Evolutionary conservation across 1,140 invertebrate species (phyloP).

Genomic region (Cylas formicarius): DNA sequence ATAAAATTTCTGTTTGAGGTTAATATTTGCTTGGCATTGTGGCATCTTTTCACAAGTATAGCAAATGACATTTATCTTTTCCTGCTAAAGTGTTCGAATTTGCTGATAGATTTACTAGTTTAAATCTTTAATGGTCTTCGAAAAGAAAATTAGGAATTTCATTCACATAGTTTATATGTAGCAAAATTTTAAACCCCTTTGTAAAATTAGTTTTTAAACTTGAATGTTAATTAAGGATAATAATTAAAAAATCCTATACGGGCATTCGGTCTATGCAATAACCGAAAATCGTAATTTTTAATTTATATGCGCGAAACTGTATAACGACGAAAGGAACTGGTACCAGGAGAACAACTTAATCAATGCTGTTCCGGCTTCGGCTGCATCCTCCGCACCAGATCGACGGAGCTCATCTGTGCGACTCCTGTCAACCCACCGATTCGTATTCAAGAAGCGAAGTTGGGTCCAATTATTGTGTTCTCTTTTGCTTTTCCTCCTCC

Average conservation of each 20-base stretch:
- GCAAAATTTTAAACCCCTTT: too few species aligned
- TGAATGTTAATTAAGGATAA: too few species aligned
- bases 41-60: too few species aligned
- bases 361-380: constrained; percentile 21
- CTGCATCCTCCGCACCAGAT: constrained; percentile 17
- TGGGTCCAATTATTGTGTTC: constrained; percentile 34
- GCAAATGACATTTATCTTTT: too few species aligned
- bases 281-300: not conserved
- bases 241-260: not conserved
- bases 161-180: too few species aligned
- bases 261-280: not conserved
- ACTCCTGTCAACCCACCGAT: constrained; percentile 29
- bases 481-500: constrained; percentile 16
- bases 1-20: too few species aligned
- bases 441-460: constrained; percentile 33
- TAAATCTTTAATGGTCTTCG: too few species aligned
- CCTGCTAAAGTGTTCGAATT: too few species aligned
- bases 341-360: constrained; percentile 22
- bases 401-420: constrained; percentile 29
- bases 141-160: too few species aligned
- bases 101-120: too few species aligned
- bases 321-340: constrained; percentile 9
- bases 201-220: too few species aligned
- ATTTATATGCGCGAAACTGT: constrained; percentile 6
- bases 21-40: too few species aligned